A percentile compares a stretch with the other conserved stretches of the same genome.
phyloP scores from a whole-genome alignment of 1,140 invertebrate genomes.

The Chironomus striatipennis region DNA sequence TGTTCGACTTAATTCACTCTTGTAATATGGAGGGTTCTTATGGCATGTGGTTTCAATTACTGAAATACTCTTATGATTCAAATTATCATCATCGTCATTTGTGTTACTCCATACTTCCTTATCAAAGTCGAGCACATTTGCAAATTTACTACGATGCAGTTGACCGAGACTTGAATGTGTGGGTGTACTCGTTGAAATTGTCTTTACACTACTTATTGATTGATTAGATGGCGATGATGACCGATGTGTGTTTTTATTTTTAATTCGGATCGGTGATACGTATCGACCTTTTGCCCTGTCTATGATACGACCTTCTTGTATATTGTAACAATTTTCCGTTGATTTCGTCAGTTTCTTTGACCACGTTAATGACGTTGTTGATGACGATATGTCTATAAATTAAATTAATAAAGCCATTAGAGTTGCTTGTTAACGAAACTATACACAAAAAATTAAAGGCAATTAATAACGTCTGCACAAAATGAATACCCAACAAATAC shows the following conservation, averaged over 20 bases:
- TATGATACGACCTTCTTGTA: not conserved
- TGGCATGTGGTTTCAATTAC: not conserved
- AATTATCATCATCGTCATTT: not conserved
- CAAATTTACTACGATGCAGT: not conserved
- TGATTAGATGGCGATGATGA: not conserved
- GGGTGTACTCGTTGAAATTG: not conserved
- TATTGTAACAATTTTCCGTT: conserved; percentile 18
- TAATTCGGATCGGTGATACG: not conserved
- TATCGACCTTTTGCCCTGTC: not conserved
- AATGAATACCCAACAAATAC: not conserved
- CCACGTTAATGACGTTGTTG: not conserved
- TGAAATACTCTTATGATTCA: not conserved
- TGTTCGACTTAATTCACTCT: conserved; percentile 8
- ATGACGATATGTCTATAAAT: not conserved
- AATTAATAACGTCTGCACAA: not conserved
- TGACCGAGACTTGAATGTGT: not conserved
- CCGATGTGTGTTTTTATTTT: not conserved
- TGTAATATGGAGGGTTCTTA: not conserved
- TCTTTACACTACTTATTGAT: not conserved
- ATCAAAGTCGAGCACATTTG: not conserved
- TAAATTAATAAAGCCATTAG: not conserved
- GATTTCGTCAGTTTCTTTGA: conserved; percentile 11
- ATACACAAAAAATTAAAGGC: too few species aligned
- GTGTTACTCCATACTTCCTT: not conserved
- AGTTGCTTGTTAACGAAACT: too few species aligned